Percentiles rank a stretch among this genome's conserved stretches.
These are phyloP conservation scores for Caenorhabditis imperialis DNA, from an alignment of 2,888 invertebrate species.

Conservation along the genomic window DNA sequence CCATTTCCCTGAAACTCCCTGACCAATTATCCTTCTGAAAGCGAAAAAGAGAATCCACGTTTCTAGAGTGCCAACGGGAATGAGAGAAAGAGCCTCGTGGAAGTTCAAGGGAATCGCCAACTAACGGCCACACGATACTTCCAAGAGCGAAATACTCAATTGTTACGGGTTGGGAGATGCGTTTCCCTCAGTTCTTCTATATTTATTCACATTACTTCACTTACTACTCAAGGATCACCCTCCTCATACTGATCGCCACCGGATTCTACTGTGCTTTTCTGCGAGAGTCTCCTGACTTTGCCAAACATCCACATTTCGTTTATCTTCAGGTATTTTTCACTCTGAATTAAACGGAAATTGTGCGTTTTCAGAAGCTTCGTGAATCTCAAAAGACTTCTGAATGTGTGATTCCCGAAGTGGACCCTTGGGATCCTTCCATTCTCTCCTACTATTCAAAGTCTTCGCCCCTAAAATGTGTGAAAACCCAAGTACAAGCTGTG, in stretches of 20 bases:
- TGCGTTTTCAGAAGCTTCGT: conserved; percentile 44
- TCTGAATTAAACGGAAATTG: no score
- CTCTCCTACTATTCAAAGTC: conserved; percentile 60
- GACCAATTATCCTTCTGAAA: no score
- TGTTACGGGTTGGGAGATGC: not conserved
- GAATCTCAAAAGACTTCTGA: conserved; percentile 33
- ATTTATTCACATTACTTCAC: conserved; percentile 42
- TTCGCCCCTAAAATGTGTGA: conserved; percentile 52
- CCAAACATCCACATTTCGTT: conserved; percentile 41
- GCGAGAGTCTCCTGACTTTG: conserved; percentile 4
- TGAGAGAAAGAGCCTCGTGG: conserved; percentile 12
- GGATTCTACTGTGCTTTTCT: conserved; percentile 8
- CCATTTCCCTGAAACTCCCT: no score
- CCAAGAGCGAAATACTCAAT: not conserved
- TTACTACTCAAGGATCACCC: conserved; percentile 13
- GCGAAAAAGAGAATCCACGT: no score
- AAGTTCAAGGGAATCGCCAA: not conserved
- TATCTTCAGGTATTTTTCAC: conserved; percentile 23
- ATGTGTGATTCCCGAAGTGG: conserved; percentile 60
- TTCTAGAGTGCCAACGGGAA: no score
- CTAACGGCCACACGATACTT: not conserved
- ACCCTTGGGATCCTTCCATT: conserved; percentile 70
- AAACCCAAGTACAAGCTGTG: conserved; percentile 48
- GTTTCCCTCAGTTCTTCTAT: conserved; percentile 8
- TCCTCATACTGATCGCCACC: conserved; percentile 8